Percentiles rank a stretch among this genome's conserved stretches.
Conservation (phyloP, 2,113 vertebrate genomes). For the Ariopsis seemanni region DNA sequence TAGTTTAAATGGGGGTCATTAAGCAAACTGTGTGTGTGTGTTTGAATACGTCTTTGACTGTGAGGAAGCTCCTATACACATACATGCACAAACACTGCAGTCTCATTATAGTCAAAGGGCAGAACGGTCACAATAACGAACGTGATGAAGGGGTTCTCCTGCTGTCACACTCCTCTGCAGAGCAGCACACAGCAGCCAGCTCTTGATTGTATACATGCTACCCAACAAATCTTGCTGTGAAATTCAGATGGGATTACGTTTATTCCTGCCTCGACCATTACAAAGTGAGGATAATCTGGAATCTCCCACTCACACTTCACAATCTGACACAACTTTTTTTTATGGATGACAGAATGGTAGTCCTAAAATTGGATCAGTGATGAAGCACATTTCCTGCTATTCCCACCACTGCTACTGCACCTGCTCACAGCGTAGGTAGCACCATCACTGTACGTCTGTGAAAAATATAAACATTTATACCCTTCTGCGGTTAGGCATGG, state of each 20-base stretch:
- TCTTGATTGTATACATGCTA: slow-evolving; percentile 46
- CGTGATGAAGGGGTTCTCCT: slow-evolving; percentile 61
- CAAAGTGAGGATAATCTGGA: slow-evolving; percentile 68
- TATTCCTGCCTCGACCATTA: slow-evolving; percentile 54
- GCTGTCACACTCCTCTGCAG: slow-evolving; percentile 54
- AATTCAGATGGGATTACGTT: slow-evolving; percentile 62
- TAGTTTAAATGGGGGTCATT: not conserved
- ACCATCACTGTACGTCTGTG: not conserved
- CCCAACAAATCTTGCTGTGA: slow-evolving; percentile 49
- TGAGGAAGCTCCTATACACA: not conserved
- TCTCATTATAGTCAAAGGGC: slow-evolving; percentile 71
- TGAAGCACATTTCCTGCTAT: slow-evolving; percentile 61
- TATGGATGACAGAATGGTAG: slow-evolving; percentile 59
- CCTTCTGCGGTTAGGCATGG: not conserved
- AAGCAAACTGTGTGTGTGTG: not conserved
- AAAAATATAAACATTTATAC: not conserved
- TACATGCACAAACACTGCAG: slow-evolving; percentile 55
- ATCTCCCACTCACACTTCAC: slow-evolving; percentile 61
- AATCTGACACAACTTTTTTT: slow-evolving; percentile 63
- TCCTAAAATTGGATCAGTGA: slow-evolving; percentile 69
- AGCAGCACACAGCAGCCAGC: slow-evolving; percentile 43
- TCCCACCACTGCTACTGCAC: slow-evolving; percentile 33
- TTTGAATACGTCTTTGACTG: not conserved
- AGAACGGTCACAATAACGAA: slow-evolving; percentile 71
- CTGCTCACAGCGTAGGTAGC: not conserved